Evolutionary conservation across 2,113 vertebrate genomes (phyloP), one percentile per base, ranked within the genome.

Genomic region (Strix uralensis): DNA sequence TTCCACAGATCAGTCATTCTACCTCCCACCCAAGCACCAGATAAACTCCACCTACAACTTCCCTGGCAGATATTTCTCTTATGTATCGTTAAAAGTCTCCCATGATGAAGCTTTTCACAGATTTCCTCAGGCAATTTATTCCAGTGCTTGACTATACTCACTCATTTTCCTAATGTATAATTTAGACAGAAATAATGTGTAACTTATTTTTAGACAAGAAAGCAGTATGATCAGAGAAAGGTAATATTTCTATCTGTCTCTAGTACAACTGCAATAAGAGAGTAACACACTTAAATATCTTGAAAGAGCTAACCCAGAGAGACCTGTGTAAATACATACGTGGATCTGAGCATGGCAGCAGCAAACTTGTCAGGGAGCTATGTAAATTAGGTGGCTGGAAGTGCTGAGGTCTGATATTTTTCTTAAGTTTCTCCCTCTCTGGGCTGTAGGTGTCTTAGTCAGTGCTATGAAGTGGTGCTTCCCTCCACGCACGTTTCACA

Each of bases 121-220:
- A 78, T 62, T 78, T 94, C 75, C 80, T 83, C 32, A 55, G 86
- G 59, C 63, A 92, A 66, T 88, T 90, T 88, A 86, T 91, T 86
- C 15, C 77, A 40, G 46, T 32, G 19, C 44, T 96, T 82, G 46
- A 67, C 55, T 63, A 22, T 5, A 69, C 15, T 65, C 62, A 40
- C 3, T 79, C 16, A 34, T 91, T 94, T 96, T 92, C 65, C 73
- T 75, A 71, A 51, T 17, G 59, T 44, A 17, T 30, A 47, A 74
- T 91, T 92, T 40, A 58, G 54, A 55, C 22, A 65, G 57, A 46
- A 78, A 36, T 73, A 47, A 74, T 4, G 5, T 10, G 12, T 57
- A 73, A 79, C 22, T 84, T 86, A 71, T 51, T 81, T 81, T 61
- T 20, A 88, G 49, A 71, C 55, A 81, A 88, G 75, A 94, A 94